Conservation (phyloP, 2,888 invertebrate species). For the Trachelus iudaicus region DNA sequence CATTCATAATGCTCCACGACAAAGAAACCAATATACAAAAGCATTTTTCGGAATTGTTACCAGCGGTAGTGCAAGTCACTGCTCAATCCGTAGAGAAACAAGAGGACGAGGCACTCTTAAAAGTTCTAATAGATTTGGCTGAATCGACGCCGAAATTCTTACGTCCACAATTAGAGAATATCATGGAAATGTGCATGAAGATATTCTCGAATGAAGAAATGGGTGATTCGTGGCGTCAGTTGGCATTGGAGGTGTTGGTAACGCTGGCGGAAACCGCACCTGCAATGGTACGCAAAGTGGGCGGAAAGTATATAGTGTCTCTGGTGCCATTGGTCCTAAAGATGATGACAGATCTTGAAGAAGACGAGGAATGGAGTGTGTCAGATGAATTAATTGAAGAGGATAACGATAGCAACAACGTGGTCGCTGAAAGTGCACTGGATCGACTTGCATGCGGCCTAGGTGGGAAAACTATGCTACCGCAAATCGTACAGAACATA, state of each 20-base stretch:
- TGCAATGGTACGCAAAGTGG: slow-evolving; percentile 95
- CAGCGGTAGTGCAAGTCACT: slow-evolving; percentile 80
- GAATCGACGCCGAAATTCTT: slow-evolving; percentile 94
- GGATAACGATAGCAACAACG: slow-evolving; percentile 94
- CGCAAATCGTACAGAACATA: slow-evolving; percentile 86
- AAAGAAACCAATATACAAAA: slow-evolving; percentile 92
- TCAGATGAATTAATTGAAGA: slow-evolving; percentile 91
- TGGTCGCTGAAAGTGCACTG: slow-evolving; percentile 95
- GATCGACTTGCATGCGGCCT: slow-evolving; percentile 98
- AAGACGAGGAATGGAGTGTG: slow-evolving; percentile 89
- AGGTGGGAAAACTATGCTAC: slow-evolving; percentile 92
- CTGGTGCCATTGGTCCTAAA: slow-evolving; percentile 87
- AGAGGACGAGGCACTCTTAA: slow-evolving; percentile 91
- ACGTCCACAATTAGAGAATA: slow-evolving; percentile 84
- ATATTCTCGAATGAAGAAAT: slow-evolving; percentile 70
- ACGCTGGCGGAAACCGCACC: slow-evolving; percentile 93
- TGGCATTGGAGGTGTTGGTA: slow-evolving; percentile 89
- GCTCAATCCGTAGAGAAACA: slow-evolving; percentile 85
- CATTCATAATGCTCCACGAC: slow-evolving; percentile 93
- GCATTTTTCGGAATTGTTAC: slow-evolving; percentile 87
- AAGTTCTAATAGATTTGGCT: slow-evolving; percentile 93
- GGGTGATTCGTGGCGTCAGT: slow-evolving; percentile 87
- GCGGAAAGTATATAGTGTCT: slow-evolving; percentile 82
- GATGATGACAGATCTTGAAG: slow-evolving; percentile 96
- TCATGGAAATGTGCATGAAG: slow-evolving; percentile 91